Evolutionary conservation across 2,888 invertebrate genomes (phyloP), one percentile per base, ranked within the genome.

Genomic region (Tromatobia lineatoria): DNA sequence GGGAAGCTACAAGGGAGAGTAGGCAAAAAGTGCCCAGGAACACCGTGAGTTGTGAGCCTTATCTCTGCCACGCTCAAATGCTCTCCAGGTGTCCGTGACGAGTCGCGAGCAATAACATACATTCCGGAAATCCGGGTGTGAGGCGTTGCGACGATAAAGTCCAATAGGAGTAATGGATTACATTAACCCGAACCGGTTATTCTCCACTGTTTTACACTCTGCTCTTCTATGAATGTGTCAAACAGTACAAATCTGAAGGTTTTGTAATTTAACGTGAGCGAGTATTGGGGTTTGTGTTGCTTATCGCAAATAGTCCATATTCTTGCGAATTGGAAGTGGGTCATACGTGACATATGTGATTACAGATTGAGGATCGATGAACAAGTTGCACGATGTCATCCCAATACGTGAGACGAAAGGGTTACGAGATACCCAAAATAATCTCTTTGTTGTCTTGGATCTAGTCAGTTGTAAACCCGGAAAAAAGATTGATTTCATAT

Each of bases 11-110:
- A 7, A 47, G 57, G 67, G 20, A 67, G 20, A 67, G 34, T 38
- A 45, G 23, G 42, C 34, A 45, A 61, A 73, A 69, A 80, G 47
- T n/a, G 45, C 18, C 64, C 18, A 69, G 38, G 64, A 42, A 34
- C 59, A 34, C 59, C 50, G 74, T 78, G 84, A 81, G 70, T 81
- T 78, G 81, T 81, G 78, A 64, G 70, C 59, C 84, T 84, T 81
- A 84, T 84, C 84, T 78, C 38, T 34, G 18, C 45, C 67, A 67
- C 38, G 45, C 70, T 79, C 78, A 38, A 78, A 84, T 52, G 70
- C 23, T 78, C 78, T 71, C 74, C 81, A 75, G 69, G 74, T 78
- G 81, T 64, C 74, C 64, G 50, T 81, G 74, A 84, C 74, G 59
- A 64, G 74, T 78, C 64, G 59, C 52, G 29, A 70, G 74, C 64